A percentile compares a stretch with the other conserved stretches of the same genome.
These are phyloP conservation scores for Atta colombica DNA, from an alignment of 1,140 invertebrate species.

Conservation along the genomic window DNA sequence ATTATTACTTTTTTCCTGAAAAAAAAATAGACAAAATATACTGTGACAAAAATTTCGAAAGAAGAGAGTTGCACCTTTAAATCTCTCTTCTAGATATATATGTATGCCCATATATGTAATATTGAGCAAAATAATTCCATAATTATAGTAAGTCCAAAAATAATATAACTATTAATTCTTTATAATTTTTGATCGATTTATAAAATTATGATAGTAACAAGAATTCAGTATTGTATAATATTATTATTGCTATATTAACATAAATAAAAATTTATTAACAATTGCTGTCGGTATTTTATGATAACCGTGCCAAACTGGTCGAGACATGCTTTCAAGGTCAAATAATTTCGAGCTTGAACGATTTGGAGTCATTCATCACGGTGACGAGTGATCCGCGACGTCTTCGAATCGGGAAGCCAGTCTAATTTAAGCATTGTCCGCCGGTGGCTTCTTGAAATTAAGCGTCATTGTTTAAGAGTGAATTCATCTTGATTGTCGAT, in stretches of 20 bases:
- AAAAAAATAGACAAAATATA: too few species aligned
- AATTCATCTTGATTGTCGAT: constrained; percentile 82
- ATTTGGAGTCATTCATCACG: constrained; percentile 58
- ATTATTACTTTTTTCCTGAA: too few species aligned
- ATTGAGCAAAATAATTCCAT: neutral
- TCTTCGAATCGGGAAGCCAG: constrained; percentile 60
- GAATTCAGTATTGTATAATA: neutral
- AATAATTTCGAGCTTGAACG: constrained; percentile 26
- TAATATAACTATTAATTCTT: neutral
- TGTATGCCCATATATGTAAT: too few species aligned
- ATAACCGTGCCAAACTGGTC: neutral
- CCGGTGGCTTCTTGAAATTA: constrained; percentile 80
- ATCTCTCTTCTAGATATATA: too few species aligned
- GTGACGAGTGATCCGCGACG: constrained; percentile 39
- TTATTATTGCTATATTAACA: neutral
- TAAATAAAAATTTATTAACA: constrained; percentile 1
- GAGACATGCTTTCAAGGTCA: constrained; percentile 2
- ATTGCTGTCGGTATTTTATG: neutral
- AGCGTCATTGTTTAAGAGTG: constrained; percentile 81
- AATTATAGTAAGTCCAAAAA: neutral
- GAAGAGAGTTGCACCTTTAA: too few species aligned
- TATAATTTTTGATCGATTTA: constrained; percentile 15
- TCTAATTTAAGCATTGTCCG: constrained; percentile 77
- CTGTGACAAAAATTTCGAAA: too few species aligned
- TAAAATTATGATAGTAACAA: neutral